Evolutionary conservation across 2,113 vertebrate genomes (phyloP), one percentile per base, ranked within the genome.

Genomic region (Paracanthobrama guichenoti): DNA sequence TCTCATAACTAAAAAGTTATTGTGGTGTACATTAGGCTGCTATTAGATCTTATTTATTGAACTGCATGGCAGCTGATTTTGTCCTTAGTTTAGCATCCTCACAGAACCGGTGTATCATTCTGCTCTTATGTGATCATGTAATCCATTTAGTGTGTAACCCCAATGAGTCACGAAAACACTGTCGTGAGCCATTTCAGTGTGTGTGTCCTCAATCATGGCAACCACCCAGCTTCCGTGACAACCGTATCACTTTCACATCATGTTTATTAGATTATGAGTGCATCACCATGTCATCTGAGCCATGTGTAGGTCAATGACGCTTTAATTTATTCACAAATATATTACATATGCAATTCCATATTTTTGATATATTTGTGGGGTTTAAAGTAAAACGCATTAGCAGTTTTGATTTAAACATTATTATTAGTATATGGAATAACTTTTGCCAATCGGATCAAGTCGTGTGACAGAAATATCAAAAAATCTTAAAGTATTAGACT

Each of bases 201-300:
- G 26, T 16, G 26, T 66, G 62, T 35, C 8, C 16, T 67, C 31
- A 35, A 31, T 74, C 79, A 24, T n/a, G 81, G 55, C 71, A 83
- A 83, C 69, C 24, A 18, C 18, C 24, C 42, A 59, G 16, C 24
- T 46, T 39, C 6, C 66, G 28, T 20, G 42, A 66, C 62, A 62
- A 69, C 35, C 12, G 73, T 44, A 64, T 73, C 84, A 62, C 71
- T 76, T 62, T 44, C 28, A 44, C 79, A 31, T 50, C 64, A 24
- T 53, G 60, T 28, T 26, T 42, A 44, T 64, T 55, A 26, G 55
- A 64, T 69, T 10, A 28, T 20, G 11, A 18, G 4, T 75, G n/a
- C 53, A 18, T 42, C 35, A 26, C n/a, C 57, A 79, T 55, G 81
- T 83, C 85, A 84, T 66, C 76, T 79, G 11, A 6, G 26, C 20